Evolutionary conservation across 2,113 vertebrate genomes (phyloP), one percentile per base, ranked within the genome.

Genomic region (Megaceryle torquata): DNA sequence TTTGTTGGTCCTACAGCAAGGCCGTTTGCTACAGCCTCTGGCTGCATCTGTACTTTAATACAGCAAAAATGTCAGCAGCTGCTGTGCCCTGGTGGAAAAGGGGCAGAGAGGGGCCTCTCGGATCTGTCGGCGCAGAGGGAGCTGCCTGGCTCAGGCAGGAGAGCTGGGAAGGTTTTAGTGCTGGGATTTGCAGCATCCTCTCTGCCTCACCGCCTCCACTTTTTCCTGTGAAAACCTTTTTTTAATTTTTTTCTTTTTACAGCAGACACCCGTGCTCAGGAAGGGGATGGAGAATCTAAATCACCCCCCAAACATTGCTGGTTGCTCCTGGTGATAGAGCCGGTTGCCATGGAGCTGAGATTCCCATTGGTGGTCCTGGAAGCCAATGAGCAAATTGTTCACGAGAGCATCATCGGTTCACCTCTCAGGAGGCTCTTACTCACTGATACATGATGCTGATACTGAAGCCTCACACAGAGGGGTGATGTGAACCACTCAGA

Each of bases 321-420:
- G 98, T 98, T 98, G 98, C 98, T 97, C 98, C 97, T 99, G 97
- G 99, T 97, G 96, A 99, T 98, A 99, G 97, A 98, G 98, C 97
- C 92, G 96, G 99, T 99, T 99, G 98, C 99, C 97, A 99, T 98
- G 99, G 99, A 98, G 97, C 98, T 97, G 96, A 51, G 95, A 74
- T 96, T 97, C 97, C 95, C 88, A 99, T 99, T 99, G 99, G 99
- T 69, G 95, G 97, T 98, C 94, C 82, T 67, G 56, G 85, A 72
- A 95, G 94, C 99, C 99, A 99, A 98, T 99, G 91, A 96, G 94
- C 96, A 95, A 96, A 89, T 97, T 53, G 97, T 76, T 87, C 5
- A 29, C 18, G 43, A 33, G 65, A 89, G 94, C 94, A 91, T 96
- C 95, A 90, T 89, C 74, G 20, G 86, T 86, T 91, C 96, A 96